Base-by-base conservation (phyloP, 1,140 invertebrate species). In the Zeugodacus cucurbitae region DNA sequence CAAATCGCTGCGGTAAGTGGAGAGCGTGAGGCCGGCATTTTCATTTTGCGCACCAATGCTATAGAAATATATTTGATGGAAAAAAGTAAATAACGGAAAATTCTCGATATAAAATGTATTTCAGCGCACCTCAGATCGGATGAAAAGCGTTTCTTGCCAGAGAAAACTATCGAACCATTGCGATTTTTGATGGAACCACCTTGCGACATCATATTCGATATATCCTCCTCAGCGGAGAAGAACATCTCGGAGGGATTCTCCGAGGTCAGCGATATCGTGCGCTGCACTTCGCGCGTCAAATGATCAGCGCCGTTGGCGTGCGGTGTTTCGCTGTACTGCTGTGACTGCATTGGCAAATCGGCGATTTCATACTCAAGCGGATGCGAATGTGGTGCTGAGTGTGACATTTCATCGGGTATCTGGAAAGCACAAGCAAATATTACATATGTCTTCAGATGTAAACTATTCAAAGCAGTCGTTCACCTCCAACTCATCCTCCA, bases 161-260 rank as follows among this genome's bases (percentile, higher is more conserved):
- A 92, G 34, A 93, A 90, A 11, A 92, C 90, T 44, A 91, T 90
- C 0, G 91, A 93, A 8, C 91, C 91, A 86, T 90, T 92, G 17
- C 91, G 90, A 87, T 93, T 91, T 70, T 93, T 93, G 74, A 93
- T 92, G 29, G 91, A 93, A 6, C 91, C 91, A 20, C 88, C 26
- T 88, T 93, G 92, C 17, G 92, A 93, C 89, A 93, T 89, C 26
- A 93, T 91, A 90, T 93, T 93, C 0, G 93, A 96, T 94, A 95
- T 95, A 90, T 98, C 97, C 93, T 98, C 97, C 92, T 98, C 97
- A 0, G 97, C 97, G 0, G 97, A 98, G 91, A 97, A 98, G 94
- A 98, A 98, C 37, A 96, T 96, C 93, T 98, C 97, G 0, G 97
- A 97, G 90, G 97, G 97, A 94, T 98, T 97, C 93, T 98, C 97